Base-by-base conservation (phyloP, 2,888 invertebrate species). In the Crossocerus cetratus region DNA sequence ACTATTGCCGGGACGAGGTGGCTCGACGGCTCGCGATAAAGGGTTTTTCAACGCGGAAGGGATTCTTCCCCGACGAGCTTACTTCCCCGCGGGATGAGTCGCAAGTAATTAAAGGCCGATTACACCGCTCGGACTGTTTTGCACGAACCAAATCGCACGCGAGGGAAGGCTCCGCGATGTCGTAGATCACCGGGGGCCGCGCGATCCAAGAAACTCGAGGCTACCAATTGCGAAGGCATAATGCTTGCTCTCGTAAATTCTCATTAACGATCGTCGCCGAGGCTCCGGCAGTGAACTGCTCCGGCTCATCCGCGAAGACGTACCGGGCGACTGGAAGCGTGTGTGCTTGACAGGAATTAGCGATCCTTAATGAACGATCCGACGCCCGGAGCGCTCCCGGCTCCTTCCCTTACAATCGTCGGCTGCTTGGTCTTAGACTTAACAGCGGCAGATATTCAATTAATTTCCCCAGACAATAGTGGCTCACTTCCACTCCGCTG, bases 381-480 rank as follows among this genome's bases (percentile, higher is more conserved):
- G 74, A 72, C 55, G 72, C 44, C 65, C 66, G 57, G 71, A 66
- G 57, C 69, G 71, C 72, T 67, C 32, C 23, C 56, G n/a, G 2
- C 43, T 42, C 32, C 57, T 32, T 22, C 43, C 13, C 68, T 18
- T 21, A n/a, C 73, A 76, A 76, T 67, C 80, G 69, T 65, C 69
- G 64, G 54, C 70, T 75, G 72, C 76, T 75, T 69, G 70, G 80
- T 83, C 83, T 80, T 69, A 76, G 78, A 76, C 77, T 78, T 77
- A 80, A 81, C 79, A 76, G 72, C 68, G 79, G 71, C 80, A 81
- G 78, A 84, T 73, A 84, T 87, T 86, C 88, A 87, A 88, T 88
- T 87, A 88, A 88, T 88, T 87, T 82, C 74, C 61, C 67, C 65
- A 83, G 84, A 88, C 88, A 88, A 88, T 88, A 79, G 84, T 71